Base-by-base conservation (phyloP, 2,113 vertebrate genomes). In the Corythoichthys intestinalis region DNA sequence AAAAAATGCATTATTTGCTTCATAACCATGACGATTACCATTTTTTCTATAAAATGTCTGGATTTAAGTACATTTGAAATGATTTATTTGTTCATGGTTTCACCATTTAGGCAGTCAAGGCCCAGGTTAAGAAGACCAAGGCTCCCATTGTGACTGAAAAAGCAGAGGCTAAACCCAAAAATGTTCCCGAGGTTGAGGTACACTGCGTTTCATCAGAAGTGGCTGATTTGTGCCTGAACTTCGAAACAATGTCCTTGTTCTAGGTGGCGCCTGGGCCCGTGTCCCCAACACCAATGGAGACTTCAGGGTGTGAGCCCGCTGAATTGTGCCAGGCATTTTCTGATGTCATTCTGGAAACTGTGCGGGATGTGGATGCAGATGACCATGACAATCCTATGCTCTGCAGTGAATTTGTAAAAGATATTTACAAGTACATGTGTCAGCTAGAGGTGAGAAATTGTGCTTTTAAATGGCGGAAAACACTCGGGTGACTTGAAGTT, bases 361-460 rank as follows among this genome's bases (percentile, higher is more conserved):
- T 92, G 68, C 85, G 84, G 76, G 93, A 96, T 38, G 86, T 93
- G 3, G 94, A 95, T 66, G 90, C 71, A 0, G 91, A 94, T 2
- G 92, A 94, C 10, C 82, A 73, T 2, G 84, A 88, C 1, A 93
- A 96, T 62, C 89, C 92, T 65, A 90, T 93, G 83, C 85, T 94
- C 65, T 95, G 94, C 75, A 93, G 91, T 57, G 89, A 90, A 84
- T 96, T 94, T 6, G 90, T 93, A 7, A 96, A 95, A 61, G 91
- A 94, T 17, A 95, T 96, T 74, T 96, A 96, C 83, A 82, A 88
- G 12, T 96, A 96, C 17, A 80, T 96, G 49, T 84, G 85, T 52
- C 70, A 92, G 0, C 89, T 96, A 15, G 94, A 97, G 94, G 94
- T 92, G 57, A 68, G 73, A 5, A 11, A 47, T 49, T 10, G 9